Evolutionary conservation across 1,140 invertebrate genomes (phyloP).

Genomic region (Penaeus indicus): DNA sequence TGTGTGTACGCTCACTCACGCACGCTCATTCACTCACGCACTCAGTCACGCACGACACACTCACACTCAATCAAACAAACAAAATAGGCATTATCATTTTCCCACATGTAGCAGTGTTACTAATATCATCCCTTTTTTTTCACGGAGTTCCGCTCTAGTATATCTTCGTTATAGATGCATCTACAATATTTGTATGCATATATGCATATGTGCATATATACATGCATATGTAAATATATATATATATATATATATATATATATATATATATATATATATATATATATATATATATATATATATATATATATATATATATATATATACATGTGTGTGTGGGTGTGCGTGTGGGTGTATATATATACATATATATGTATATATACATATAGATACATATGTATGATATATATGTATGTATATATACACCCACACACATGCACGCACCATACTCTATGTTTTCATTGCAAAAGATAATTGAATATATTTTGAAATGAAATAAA

Average conservation of each 20-base stretch:
- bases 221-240: background rate
- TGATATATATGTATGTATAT: background rate
- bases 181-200: background rate
- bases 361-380: conserved; percentile 16
- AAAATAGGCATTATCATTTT: too few species aligned
- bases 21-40: too few species aligned
- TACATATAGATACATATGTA: background rate
- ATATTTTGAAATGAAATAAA: too few species aligned
- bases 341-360: background rate
- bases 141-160: background rate
- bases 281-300: conserved; percentile 30
- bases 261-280: conserved; percentile 3
- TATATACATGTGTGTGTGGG: background rate
- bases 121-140: too few species aligned
- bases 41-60: too few species aligned
- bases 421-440: too few species aligned
- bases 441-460: too few species aligned
- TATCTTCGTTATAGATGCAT: background rate
- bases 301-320: conserved; percentile 29
- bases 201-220: background rate
- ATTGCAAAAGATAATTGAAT: too few species aligned
- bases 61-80: too few species aligned
- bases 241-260: conserved; percentile 1
- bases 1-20: too few species aligned
- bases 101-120: too few species aligned